phyloP scores from a whole-genome alignment of 1,140 invertebrate species.

The Luehdorfia chinensis region DNA sequence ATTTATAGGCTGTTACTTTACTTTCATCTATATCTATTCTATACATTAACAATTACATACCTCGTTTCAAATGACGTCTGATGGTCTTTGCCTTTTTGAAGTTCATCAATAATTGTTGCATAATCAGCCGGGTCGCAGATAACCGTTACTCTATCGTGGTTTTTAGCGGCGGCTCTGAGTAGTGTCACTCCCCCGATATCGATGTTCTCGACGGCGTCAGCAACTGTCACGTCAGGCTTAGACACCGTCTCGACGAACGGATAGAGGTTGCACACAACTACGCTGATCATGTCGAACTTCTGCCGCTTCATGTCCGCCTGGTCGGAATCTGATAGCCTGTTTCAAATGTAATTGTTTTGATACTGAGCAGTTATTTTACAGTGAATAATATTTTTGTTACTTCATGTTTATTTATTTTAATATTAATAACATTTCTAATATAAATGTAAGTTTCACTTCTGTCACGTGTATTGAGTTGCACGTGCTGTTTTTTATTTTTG shows the following conservation, averaged over 20 bases:
- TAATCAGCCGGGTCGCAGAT: slow-evolving; percentile 97
- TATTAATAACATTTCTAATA: no score
- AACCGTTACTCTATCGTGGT: slow-evolving; percentile 96
- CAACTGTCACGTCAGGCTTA: slow-evolving; percentile 87
- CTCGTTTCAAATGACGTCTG: slow-evolving; percentile 86
- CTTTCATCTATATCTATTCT: no score
- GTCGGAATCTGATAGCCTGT: slow-evolving; percentile 86
- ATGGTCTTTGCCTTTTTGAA: slow-evolving; percentile 73
- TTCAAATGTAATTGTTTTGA: slow-evolving; percentile 22
- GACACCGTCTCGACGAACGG: slow-evolving; percentile 95
- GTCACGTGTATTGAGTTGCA: no score
- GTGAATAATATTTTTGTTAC: no score
- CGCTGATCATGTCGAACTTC: slow-evolving; percentile 84
- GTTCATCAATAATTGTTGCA: slow-evolving; percentile 84
- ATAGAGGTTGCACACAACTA: slow-evolving; percentile 98
- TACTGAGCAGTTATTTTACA: no score
- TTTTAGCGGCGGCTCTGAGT: slow-evolving; percentile 97
- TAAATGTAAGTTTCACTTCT: no score
- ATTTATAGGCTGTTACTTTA: no score
- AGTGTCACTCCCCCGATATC: slow-evolving; percentile 98
- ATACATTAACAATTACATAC: no score
- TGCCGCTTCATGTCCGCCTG: slow-evolving; percentile 87
- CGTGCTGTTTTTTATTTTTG: no score
- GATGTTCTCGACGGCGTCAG: slow-evolving; percentile 97
- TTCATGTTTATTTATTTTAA: slow-evolving; percentile 14